A percentile compares a stretch with the other conserved stretches of the same genome.
Conservation (phyloP, 2,113 vertebrate genomes). For the Myiopsitta monachus region DNA sequence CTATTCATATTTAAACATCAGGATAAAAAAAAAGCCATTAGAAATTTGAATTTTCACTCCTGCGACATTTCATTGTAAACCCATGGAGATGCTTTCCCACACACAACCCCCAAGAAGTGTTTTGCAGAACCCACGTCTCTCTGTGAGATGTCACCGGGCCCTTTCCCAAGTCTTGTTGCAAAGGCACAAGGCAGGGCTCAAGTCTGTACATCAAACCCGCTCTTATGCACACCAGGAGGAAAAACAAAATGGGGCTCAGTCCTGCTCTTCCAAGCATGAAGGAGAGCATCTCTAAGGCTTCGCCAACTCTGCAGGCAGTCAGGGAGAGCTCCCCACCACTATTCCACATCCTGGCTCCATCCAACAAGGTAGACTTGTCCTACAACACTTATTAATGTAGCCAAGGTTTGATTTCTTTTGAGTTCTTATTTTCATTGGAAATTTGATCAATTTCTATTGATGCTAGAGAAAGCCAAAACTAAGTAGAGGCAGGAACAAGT, state of each 20-base stretch:
- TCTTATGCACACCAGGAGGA: background rate
- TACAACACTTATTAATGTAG: background rate
- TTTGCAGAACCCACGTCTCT: background rate
- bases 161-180: rapidly evolving
- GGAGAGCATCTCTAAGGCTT: background rate
- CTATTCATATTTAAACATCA: background rate
- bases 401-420: background rate
- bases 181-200: background rate
- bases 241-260: background rate
- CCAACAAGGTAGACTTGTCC: background rate
- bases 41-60: background rate
- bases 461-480: background rate
- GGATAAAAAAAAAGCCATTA: background rate
- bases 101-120: background rate
- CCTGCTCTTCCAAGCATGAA: rapidly evolving
- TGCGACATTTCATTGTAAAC: background rate
- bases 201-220: background rate
- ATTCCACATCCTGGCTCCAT: background rate
- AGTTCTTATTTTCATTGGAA: background rate
- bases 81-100: background rate
- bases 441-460: background rate
- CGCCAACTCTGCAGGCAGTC: background rate
- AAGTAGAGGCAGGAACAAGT: background rate
- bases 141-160: background rate
- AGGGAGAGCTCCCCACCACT: background rate